These are phyloP conservation scores for Cirrhinus molitorella DNA, from an alignment of 2,797 vertebrate species.

Conservation along the genomic window DNA sequence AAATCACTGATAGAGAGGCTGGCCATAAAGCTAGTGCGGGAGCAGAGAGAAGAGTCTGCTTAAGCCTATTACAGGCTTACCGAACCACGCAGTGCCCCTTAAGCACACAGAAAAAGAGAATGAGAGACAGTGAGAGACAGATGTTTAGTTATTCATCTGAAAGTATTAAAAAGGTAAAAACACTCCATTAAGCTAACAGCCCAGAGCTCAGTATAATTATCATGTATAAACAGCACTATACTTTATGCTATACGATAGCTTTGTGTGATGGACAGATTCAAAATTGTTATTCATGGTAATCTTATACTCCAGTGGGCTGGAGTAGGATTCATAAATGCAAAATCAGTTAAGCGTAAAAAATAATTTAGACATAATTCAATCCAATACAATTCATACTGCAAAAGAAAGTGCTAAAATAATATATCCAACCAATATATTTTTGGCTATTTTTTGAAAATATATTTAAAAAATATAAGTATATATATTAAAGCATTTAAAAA, in stretches of 20 bases:
- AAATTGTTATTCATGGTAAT: background rate
- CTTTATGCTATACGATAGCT: background rate
- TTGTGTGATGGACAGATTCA: background rate
- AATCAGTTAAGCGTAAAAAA: background rate
- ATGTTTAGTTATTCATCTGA: conserved; percentile 31
- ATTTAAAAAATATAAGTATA: too few species aligned
- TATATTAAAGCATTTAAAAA: too few species aligned
- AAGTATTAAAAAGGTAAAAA: conserved; percentile 21
- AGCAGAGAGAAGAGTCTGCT: conserved; percentile 31
- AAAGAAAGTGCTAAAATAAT: too few species aligned
- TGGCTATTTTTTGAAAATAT: too few species aligned
- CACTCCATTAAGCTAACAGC: background rate
- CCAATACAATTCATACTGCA: too few species aligned
- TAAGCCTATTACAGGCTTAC: conserved; percentile 58
- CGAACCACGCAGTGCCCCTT: conserved; percentile 37
- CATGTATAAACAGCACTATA: background rate
- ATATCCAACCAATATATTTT: too few species aligned
- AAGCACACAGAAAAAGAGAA: conserved; percentile 27
- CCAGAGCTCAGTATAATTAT: background rate
- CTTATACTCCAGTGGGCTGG: background rate
- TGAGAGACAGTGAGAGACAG: conserved; percentile 18
- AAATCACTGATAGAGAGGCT: conserved; percentile 16
- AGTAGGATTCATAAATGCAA: background rate
- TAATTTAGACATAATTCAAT: too few species aligned
- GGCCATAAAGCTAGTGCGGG: conserved; percentile 24